These are phyloP conservation scores for Chalcis sispes DNA, from an alignment of 2,888 invertebrate species.

Conservation along the genomic window DNA sequence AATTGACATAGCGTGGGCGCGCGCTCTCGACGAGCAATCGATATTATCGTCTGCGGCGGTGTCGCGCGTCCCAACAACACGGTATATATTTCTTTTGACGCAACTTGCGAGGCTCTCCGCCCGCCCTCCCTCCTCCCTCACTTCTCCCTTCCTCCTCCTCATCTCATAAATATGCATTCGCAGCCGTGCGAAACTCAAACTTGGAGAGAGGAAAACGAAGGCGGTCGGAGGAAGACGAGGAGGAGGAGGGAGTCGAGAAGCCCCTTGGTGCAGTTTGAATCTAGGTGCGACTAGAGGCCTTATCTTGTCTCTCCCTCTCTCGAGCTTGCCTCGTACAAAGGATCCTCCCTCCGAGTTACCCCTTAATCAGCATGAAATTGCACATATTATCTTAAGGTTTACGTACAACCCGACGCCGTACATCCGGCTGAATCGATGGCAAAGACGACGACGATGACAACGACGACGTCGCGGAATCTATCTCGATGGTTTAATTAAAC, in stretches of 20 bases:
- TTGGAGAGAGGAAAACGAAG: neutral
- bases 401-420: neutral
- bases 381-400: slow-evolving; percentile 22
- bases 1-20: no score
- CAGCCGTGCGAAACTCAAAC: slow-evolving; percentile 12
- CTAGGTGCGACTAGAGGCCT: neutral
- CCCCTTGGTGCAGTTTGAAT: slow-evolving; percentile 6
- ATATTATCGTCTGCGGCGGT: slow-evolving; percentile 60
- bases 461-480: slow-evolving; percentile 6
- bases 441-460: no score
- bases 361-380: slow-evolving; percentile 28
- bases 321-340: slow-evolving; percentile 1
- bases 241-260: neutral
- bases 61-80: slow-evolving; percentile 1
- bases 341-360: slow-evolving; percentile 6
- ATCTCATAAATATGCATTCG: slow-evolving; percentile 68
- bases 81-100: slow-evolving; percentile 61
- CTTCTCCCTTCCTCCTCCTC: no score
- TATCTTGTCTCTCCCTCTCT: slow-evolving; percentile 3
- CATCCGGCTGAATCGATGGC: slow-evolving; percentile 11
- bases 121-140: no score
- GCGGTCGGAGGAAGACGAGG: neutral
- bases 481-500: slow-evolving; percentile 33
- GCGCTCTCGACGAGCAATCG: slow-evolving; percentile 64
- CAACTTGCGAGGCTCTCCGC: no score